A percentile compares a stretch with the other conserved stretches of the same genome.
Evolutionary conservation across 1,140 invertebrate species (phyloP).

Genomic region (Aphis craccivora): DNA sequence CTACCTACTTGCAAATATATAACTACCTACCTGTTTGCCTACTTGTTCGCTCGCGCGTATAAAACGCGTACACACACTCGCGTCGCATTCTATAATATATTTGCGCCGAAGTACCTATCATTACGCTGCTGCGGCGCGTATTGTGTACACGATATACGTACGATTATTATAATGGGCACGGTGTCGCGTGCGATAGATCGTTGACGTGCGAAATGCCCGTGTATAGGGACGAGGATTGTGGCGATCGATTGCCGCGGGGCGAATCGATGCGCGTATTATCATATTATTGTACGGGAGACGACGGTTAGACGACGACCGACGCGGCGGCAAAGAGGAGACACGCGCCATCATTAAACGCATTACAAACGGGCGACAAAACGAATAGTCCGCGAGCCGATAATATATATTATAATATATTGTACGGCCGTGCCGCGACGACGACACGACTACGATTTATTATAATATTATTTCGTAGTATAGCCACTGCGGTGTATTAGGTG

Average conservation of each 20-base stretch:
- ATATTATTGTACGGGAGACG: neutral
- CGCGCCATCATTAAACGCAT: slow-evolving; percentile 37
- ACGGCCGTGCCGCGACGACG: neutral
- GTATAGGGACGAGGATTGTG: neutral
- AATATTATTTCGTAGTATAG: neutral
- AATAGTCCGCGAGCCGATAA: neutral
- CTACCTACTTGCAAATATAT: neutral
- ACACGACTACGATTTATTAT: neutral
- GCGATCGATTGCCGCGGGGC: neutral
- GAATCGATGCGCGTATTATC: neutral
- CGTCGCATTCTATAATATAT: neutral
- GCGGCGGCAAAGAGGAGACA: neutral
- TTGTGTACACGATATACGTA: neutral
- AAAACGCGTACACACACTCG: neutral
- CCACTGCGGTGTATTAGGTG: neutral
- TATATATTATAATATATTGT: neutral
- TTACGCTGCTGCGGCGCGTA: neutral
- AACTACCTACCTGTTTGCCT: slow-evolving; percentile 8
- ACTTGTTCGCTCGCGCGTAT: neutral
- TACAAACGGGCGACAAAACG: slow-evolving; percentile 26
- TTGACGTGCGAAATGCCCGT: neutral
- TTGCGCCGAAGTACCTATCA: neutral
- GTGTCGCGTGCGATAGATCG: neutral
- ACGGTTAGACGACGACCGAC: neutral
- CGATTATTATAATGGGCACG: neutral